phyloP scores from a whole-genome alignment of 2,797 vertebrate species.

The Steatocranus sp. region DNA sequence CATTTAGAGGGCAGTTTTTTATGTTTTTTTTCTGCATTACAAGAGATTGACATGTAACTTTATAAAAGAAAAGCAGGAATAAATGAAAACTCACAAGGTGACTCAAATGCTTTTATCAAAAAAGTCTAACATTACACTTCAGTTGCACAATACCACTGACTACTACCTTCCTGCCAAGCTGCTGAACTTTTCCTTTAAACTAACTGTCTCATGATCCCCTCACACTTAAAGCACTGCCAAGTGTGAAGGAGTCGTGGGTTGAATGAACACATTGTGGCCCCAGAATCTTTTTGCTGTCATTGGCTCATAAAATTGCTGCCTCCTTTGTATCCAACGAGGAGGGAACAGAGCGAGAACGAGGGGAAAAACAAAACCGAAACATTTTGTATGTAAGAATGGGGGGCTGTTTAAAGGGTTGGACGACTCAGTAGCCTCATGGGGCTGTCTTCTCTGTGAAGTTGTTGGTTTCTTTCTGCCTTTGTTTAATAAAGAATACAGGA shows the following conservation, averaged over 20 bases:
- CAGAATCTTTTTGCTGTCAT: slow-evolving; percentile 73
- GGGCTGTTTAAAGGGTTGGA: slow-evolving; percentile 61
- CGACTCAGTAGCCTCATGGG: slow-evolving; percentile 37
- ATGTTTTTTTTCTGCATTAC: neutral
- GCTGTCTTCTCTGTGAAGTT: slow-evolving; percentile 52
- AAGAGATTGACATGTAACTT: neutral
- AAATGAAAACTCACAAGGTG: neutral
- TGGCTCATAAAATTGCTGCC: slow-evolving; percentile 77
- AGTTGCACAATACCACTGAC: neutral
- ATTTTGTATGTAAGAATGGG: slow-evolving; percentile 68
- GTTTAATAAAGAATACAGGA: slow-evolving; percentile 37
- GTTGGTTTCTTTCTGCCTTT: slow-evolving; percentile 42
- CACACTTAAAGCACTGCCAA: slow-evolving; percentile 66
- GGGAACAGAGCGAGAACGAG: slow-evolving; percentile 34
- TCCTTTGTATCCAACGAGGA: slow-evolving; percentile 61
- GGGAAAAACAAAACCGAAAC: slow-evolving; percentile 57
- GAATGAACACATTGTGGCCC: slow-evolving; percentile 71
- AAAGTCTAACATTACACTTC: neutral
- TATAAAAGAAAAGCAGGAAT: neutral
- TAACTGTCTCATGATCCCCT: slow-evolving; percentile 38
- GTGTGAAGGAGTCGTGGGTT: slow-evolving; percentile 54
- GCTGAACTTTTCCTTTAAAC: slow-evolving; percentile 29
- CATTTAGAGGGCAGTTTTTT: neutral
- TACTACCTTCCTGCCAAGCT: slow-evolving; percentile 4
- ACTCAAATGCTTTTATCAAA: neutral